Evolutionary conservation across 2,888 invertebrate genomes (phyloP).

Genomic region (Drosophila kuntzei): DNA sequence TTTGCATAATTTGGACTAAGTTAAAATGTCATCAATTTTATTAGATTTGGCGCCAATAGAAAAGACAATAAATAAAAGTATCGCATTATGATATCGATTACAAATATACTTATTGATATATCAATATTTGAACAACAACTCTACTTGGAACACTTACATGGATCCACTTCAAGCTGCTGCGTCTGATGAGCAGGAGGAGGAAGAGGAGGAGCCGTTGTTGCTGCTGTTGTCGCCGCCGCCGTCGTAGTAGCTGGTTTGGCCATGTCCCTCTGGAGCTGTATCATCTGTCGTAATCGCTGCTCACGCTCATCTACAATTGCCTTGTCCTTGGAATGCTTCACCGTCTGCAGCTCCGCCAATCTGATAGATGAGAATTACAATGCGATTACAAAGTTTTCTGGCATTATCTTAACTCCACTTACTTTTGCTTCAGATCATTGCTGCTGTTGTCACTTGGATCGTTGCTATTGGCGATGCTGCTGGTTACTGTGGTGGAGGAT

Average conservation of each 20-base stretch:
- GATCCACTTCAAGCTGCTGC: constrained; percentile 89
- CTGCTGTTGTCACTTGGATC: constrained; percentile 54
- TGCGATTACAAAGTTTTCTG: background rate
- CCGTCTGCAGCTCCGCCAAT: constrained; percentile 89
- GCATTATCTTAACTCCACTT: constrained; percentile 22
- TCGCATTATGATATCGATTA: too few species aligned
- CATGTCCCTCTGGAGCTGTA: constrained; percentile 90
- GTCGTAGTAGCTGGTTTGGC: constrained; percentile 86
- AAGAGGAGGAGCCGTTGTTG: constrained; percentile 83
- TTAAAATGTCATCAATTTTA: too few species aligned
- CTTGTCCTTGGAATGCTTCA: constrained; percentile 91
- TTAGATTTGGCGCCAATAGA: too few species aligned
- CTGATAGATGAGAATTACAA: constrained; percentile 42
- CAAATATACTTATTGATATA: too few species aligned
- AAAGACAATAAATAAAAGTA: too few species aligned
- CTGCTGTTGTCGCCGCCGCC: constrained; percentile 1
- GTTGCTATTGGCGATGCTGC: constrained; percentile 38
- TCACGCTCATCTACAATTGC: constrained; percentile 91
- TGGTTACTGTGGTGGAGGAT: constrained; percentile 25
- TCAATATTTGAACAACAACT: background rate
- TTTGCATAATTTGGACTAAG: too few species aligned
- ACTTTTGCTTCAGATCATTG: constrained; percentile 83
- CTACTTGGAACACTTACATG: constrained; percentile 86
- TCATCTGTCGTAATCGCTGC: constrained; percentile 90
- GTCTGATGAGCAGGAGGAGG: constrained; percentile 3